Evolutionary conservation across 1,140 invertebrate species (phyloP), one percentile per base, ranked within the genome.

Genomic region (Pollicipes pollicipes): DNA sequence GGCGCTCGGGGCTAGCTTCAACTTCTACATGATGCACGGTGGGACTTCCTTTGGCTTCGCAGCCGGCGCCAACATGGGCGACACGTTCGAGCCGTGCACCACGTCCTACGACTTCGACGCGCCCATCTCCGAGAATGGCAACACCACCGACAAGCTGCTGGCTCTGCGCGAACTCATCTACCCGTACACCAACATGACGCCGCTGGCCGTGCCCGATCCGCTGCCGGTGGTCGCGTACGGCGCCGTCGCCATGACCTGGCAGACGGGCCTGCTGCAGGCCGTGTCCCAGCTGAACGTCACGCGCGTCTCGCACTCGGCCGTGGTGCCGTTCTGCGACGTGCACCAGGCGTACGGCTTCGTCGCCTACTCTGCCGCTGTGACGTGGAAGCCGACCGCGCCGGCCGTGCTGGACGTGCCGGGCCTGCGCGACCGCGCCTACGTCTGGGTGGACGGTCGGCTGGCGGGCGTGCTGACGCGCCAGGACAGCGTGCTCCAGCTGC

Each of bases 81-180:
- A 8, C 32, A 45, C n/a, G 27, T 74, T 72, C 74, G 79, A 81
- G 58, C 85, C 88, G 0, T 85, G 88, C 75, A 82, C 88, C 29
- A 93, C 91, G 10, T 91, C 89, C 66, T 93, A 93, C 77, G 91
- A 94, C 79, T 94, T 90, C 75, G 89, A 92, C 80, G 88, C 90
- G 17, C 90, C 91, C 0, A 79, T 93, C 66, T 86, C 83, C 68
- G 91, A 94, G 81, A 87, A 88, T 32, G 90, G 90, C 30, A 89
- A 92, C 77, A 83, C 87, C 0, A 93, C 91, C 26, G 78, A 83
- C 67, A 28, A 28, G 70, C 24, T 70, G 69, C 30, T 27, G 4
- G 17, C 66, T 29, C 24, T 35, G 35, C 77, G 83, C 70, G 87
- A 35, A 17, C 35, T 35, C 35, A 35, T 35, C 35, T 35, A 35